phyloP scores from a whole-genome alignment of 2,797 vertebrate genomes.

The Lutjanus argentimaculatus region DNA sequence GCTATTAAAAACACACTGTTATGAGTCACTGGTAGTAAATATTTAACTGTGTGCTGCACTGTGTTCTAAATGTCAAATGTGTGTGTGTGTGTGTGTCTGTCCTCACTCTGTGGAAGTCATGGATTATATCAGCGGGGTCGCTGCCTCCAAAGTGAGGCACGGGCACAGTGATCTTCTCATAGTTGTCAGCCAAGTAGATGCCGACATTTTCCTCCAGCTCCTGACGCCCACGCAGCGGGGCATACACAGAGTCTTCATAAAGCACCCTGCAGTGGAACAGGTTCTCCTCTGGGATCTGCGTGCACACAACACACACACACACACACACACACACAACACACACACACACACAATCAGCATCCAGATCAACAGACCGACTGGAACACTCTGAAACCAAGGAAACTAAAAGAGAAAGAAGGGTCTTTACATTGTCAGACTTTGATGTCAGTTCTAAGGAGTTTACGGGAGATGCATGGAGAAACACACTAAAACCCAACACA shows the following conservation, averaged over 20 bases:
- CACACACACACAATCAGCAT: not conserved
- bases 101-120: conserved; percentile 83
- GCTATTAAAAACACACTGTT: not conserved
- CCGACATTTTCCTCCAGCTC: conserved; percentile 94
- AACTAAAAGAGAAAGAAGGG: too few species aligned
- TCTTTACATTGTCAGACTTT: too few species aligned
- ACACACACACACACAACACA: conserved; percentile 6
- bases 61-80: not conserved
- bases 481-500: too few species aligned
- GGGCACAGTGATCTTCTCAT: conserved; percentile 93
- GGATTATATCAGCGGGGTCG: conserved; percentile 94
- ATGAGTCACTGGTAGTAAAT: not conserved
- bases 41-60: not conserved
- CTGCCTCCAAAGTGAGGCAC: conserved; percentile 93
- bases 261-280: conserved; percentile 92
- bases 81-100: not conserved
- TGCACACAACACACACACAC: conserved; percentile 9
- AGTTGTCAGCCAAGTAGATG: conserved; percentile 94
- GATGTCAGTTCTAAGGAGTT: too few species aligned
- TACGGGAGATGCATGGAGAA: too few species aligned
- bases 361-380: conserved; percentile 8
- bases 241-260: conserved; percentile 91
- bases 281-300: conserved; percentile 90
- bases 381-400: not conserved
- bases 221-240: conserved; percentile 87